Evolutionary conservation across 2,113 vertebrate species (phyloP).

Genomic region (Elgaria multicarinata): DNA sequence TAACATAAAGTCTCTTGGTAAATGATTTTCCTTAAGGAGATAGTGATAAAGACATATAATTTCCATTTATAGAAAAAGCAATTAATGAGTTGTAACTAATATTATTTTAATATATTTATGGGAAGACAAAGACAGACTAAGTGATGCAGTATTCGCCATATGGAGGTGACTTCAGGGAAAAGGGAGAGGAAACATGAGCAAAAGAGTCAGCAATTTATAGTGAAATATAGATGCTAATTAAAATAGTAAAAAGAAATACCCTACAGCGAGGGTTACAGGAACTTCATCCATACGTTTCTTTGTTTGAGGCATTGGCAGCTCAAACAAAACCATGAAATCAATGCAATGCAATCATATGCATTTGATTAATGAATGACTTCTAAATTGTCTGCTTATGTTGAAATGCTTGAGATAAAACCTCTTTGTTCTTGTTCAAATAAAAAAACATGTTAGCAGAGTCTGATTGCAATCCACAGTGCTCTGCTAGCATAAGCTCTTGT

Average conservation of each 20-base stretch:
- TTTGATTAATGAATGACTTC: constrained; percentile 31
- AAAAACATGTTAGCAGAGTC: constrained; percentile 7
- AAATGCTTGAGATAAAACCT: constrained; percentile 14
- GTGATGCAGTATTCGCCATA: neutral
- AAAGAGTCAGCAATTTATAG: neutral
- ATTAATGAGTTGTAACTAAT: neutral
- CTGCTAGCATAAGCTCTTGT: constrained; percentile 6
- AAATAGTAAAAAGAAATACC: neutral
- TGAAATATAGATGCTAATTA: constrained; percentile 11
- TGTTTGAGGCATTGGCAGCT: neutral
- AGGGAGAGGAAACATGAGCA: neutral
- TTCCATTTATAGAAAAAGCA: neutral
- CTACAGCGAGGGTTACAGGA: neutral
- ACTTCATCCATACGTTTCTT: constrained; percentile 8
- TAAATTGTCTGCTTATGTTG: constrained; percentile 23
- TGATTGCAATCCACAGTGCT: constrained; percentile 6
- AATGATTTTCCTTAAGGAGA: neutral
- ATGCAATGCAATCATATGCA: constrained; percentile 27
- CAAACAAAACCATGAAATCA: constrained; percentile 30
- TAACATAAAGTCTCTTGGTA: neutral
- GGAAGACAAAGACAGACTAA: neutral
- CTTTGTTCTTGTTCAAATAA: constrained; percentile 27
- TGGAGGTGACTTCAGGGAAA: neutral
- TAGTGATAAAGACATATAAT: constrained; percentile 5
- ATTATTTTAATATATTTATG: constrained; percentile 7